Conservation (phyloP, 2,113 vertebrate species). For the Halcyon malimbica region DNA sequence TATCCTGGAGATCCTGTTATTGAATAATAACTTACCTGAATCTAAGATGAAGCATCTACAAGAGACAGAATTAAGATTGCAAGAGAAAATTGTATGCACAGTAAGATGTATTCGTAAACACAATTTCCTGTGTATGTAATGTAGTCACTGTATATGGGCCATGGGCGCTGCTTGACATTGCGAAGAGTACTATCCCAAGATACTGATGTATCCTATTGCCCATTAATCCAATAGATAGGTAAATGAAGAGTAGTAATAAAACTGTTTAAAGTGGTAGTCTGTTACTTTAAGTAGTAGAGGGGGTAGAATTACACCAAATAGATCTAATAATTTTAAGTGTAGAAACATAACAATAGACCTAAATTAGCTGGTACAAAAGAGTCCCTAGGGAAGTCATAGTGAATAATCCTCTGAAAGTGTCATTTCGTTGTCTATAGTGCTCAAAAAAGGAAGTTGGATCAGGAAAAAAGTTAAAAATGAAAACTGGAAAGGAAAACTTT, state of each 20-base stretch:
- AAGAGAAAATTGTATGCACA: not conserved
- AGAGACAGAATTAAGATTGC: not conserved
- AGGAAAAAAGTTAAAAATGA: not conserved
- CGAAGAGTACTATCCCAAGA: not conserved
- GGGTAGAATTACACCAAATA: not conserved
- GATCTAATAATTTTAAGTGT: not conserved
- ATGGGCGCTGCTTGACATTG: not conserved
- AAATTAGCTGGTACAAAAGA: not conserved
- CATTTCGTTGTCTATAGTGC: not conserved
- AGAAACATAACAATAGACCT: not conserved
- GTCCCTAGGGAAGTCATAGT: not conserved
- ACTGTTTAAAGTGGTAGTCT: not conserved
- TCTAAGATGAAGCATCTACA: not conserved
- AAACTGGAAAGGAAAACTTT: not conserved
- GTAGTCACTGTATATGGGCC: not conserved
- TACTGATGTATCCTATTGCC: not conserved
- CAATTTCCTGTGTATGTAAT: not conserved
- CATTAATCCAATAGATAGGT: not conserved
- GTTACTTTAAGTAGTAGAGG: not conserved
- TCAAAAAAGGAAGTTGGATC: not conserved
- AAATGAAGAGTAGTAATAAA: not conserved
- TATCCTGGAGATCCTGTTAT: not conserved
- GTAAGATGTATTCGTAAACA: not conserved
- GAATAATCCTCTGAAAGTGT: not conserved
- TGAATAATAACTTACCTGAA: not conserved